These are phyloP conservation scores for Porites divaricata DNA, from an alignment of 92 coral and sea anemone species.

Conservation along the genomic window DNA sequence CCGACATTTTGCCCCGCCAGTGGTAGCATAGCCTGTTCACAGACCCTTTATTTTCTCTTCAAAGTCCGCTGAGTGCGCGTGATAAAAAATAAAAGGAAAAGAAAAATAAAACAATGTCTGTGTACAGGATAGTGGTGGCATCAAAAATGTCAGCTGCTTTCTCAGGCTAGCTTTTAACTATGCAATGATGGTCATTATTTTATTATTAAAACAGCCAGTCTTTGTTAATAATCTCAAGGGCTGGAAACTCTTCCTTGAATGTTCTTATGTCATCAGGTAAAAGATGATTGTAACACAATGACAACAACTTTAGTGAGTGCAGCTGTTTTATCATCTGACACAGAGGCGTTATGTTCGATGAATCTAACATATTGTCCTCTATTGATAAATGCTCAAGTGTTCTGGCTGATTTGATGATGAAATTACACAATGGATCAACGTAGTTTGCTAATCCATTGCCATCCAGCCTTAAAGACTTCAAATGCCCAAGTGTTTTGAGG, in stretches of 20 bases:
- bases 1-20: too few species aligned
- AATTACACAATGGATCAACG: slow-evolving; percentile 36
- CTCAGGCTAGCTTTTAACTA: too few species aligned
- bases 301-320: slow-evolving; percentile 49
- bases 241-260: slow-evolving; percentile 57
- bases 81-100: too few species aligned
- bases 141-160: too few species aligned
- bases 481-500: slow-evolving; percentile 41
- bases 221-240: slow-evolving; percentile 60
- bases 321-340: slow-evolving; percentile 62
- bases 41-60: too few species aligned
- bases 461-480: slow-evolving; percentile 72
- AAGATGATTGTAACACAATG: slow-evolving; percentile 78
- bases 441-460: slow-evolving; percentile 64
- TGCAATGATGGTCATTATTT: background rate
- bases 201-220: slow-evolving; percentile 62
- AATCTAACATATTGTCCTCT: slow-evolving; percentile 70
- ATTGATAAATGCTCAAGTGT: slow-evolving; percentile 67
- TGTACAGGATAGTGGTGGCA: too few species aligned
- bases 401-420: slow-evolving; percentile 62
- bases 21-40: too few species aligned
- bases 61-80: too few species aligned
- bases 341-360: slow-evolving; percentile 37
- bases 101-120: too few species aligned
- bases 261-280: slow-evolving; percentile 59